Base-by-base conservation (phyloP, 37 sponge, comb jelly and placozoan genomes). In the Cladorhizidae sp. region DNA sequence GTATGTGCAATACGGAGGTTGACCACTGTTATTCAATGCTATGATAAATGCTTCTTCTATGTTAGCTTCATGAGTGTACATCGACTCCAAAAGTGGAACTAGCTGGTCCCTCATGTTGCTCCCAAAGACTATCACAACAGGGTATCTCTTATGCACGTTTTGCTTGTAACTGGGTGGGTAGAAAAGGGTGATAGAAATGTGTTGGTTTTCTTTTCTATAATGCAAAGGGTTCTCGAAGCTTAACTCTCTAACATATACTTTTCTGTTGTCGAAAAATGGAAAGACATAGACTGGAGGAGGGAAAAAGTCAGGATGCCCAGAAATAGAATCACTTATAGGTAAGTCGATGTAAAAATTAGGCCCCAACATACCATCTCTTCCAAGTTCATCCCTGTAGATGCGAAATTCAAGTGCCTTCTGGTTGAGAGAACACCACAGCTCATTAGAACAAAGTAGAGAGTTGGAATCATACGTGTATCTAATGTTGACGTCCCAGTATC, bases 381-480 rank as follows among this genome's bases (percentile, higher is more conserved):
- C 77, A 49, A 75, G 63, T 36, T 74, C 65, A 67, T 87, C 88
- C 22, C 54, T 57, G 75, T 92, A 80, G 49, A 92, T 26, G 6
- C 92, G 61, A 61, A 92, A 87, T 78, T 92, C 92, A 6, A 92
- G 49, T 22, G 92, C 88, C 20, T 36, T 65, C 52, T 92, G 92
- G 40, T 80, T 70, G 20, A 76, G 38, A 15, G 69, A 37, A 77
- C 92, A 92, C 50, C 83, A 62, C 1, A 73, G 39, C 37, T 57
- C 12, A 12, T 23, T 22, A 2, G 57, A 45, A 69, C 92, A 92
- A 12, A 72, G 63, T 8, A 79, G 41, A 5, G 85, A 76, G 54
- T 78, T 40, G 0, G 85, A 75, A 72, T 87, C 80, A 5, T 58
- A 59, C 0, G 42, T 75, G 50, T 92, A 92, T 12, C 42, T 25